Evolutionary conservation across 2,797 vertebrate species (phyloP).

Genomic region (Amniataba percoides): DNA sequence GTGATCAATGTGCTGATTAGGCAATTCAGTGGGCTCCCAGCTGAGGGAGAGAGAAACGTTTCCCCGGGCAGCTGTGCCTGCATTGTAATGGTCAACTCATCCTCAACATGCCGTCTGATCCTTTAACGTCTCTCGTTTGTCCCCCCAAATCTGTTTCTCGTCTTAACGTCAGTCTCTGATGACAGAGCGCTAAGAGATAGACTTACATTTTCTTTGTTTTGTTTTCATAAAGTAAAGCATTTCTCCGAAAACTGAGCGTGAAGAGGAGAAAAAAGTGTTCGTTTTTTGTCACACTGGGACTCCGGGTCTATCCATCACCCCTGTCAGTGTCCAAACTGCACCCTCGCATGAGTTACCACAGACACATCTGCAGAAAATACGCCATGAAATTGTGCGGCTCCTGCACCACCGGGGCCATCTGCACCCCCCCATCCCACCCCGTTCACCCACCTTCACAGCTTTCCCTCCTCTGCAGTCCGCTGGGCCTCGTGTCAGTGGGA

Average conservation of each 20-base stretch:
- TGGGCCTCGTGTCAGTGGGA: constrained; percentile 56
- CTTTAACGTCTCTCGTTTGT: constrained; percentile 30
- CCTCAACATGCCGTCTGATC: constrained; percentile 31
- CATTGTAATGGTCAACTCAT: constrained; percentile 47
- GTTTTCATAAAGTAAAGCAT: constrained; percentile 37
- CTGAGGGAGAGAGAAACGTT: constrained; percentile 28
- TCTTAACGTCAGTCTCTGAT: constrained; percentile 8
- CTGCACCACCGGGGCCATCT: constrained; percentile 87
- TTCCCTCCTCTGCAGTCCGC: constrained; percentile 43
- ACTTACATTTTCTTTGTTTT: constrained; percentile 39
- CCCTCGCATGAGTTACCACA: constrained; percentile 89
- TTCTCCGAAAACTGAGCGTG: constrained; percentile 40
- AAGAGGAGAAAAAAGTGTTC: constrained; percentile 49
- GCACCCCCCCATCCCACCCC: constrained; percentile 74
- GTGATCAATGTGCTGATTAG: constrained; percentile 66
- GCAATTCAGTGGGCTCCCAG: constrained; percentile 50
- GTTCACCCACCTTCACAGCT: constrained; percentile 14
- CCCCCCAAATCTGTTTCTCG: constrained; percentile 19
- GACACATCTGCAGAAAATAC: constrained; percentile 93
- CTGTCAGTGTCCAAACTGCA: constrained; percentile 83
- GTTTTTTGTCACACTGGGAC: constrained; percentile 59
- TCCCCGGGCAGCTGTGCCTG: constrained; percentile 37
- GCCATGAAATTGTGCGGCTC: constrained; percentile 95
- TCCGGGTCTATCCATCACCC: constrained; percentile 79
- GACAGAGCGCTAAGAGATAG: constrained; percentile 35